Base-by-base conservation (phyloP, 2,113 vertebrate genomes). In the Carassius carassius region DNA sequence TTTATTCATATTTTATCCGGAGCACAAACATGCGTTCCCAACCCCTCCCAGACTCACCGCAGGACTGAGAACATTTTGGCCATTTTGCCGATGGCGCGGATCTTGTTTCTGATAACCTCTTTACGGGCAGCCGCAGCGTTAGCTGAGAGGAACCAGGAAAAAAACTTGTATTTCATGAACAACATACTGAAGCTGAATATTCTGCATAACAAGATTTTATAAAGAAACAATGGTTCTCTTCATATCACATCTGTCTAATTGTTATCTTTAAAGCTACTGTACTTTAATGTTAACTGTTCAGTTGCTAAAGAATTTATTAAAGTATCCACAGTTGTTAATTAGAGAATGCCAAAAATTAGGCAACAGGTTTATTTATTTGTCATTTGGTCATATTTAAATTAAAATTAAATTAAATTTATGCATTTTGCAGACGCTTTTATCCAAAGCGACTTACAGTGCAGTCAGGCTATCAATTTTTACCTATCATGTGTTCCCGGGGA, bases 71-170 rank as follows among this genome's bases (percentile, higher is more conserved):
- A 95, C 94, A 95, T 95, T 88, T 95, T 94, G 32, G 95, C 95
- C 95, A 95, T 95, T 92, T 95, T 95, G 84, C 95, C 95, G 0
- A 95, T 95, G 82, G 95, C 95, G 75, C 95, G 90, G 72, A 95
- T 95, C 90, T 95, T 95, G 90, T 95, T 95, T 87, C 93, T 94
- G 91, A 95, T 95, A 84, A 95, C 95, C 80, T 95, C 95, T 90
- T 95, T 95, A 87, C 95, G 94, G 3, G 95, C 95, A 49, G 95
- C 95, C 25, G 95, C 94, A 86, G 94, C 93, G 49, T 93, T 95
- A 67, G 94, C 95, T 95, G 82, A n/a, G 79, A 86, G 44, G 49
- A 60, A 80, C 76, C 54, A 79, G 44, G 86, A 25, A 32, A 75
- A 51, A 75, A 8, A n/a, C 32, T 13, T 58, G 7, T 5, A 56